Conservation (phyloP, 2,888 invertebrate species). For the Lysandra coridon region DNA sequence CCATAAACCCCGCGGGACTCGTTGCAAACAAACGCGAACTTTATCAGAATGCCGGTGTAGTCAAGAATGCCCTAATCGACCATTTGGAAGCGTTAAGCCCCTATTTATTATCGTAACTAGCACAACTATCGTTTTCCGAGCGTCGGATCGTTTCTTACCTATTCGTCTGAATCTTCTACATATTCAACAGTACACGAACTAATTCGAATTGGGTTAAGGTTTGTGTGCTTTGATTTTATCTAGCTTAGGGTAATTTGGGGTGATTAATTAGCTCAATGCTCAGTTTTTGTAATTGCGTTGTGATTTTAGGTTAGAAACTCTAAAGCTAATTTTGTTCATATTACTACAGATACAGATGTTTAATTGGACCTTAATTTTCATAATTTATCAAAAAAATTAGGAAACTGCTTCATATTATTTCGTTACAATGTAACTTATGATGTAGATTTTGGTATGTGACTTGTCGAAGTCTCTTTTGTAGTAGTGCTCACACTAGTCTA, state of each 20-base stretch:
- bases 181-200: conserved; percentile 8
- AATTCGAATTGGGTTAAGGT: background rate
- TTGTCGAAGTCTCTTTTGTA: no score
- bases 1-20: conserved; percentile 64
- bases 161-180: conserved; percentile 34
- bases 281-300: background rate
- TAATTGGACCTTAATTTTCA: background rate
- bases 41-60: conserved; percentile 66
- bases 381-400: background rate
- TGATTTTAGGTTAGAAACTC: background rate
- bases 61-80: conserved; percentile 50
- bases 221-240: background rate
- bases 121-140: conserved; percentile 69
- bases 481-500: no score
- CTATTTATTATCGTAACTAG: conserved; percentile 63
- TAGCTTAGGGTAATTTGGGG: background rate
- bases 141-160: conserved; percentile 57
- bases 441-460: no score
- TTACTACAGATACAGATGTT: background rate
- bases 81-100: conserved; percentile 45
- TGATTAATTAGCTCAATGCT: background rate
- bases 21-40: conserved; percentile 69
- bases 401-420: no score
- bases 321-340: background rate
- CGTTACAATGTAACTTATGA: no score